Percentiles rank a stretch among this genome's conserved stretches.
These are phyloP conservation scores for Drosophila nannoptera DNA, from an alignment of 1,140 invertebrate species.

Conservation along the genomic window DNA sequence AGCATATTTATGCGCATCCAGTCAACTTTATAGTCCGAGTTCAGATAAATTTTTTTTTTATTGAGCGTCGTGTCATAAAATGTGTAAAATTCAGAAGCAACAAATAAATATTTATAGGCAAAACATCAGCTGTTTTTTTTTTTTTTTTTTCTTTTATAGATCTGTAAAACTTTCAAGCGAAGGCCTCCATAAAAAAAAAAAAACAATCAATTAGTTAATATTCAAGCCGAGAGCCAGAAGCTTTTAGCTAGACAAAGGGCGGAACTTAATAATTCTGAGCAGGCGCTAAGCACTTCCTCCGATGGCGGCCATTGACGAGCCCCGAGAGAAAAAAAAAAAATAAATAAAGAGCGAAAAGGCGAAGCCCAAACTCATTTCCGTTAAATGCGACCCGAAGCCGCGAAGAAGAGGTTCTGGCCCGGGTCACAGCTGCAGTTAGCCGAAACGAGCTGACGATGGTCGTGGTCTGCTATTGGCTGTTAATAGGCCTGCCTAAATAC, in stretches of 20 bases:
- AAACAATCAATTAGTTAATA: constrained; percentile 29
- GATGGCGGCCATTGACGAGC: constrained; percentile 18
- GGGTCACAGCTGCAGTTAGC: background rate
- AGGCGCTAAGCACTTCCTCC: constrained; percentile 60
- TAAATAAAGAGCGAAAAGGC: too few relatives aligned
- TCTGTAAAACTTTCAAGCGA: background rate
- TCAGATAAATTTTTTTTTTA: background rate
- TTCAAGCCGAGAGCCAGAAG: constrained; percentile 5
- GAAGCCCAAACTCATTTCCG: constrained; percentile 62
- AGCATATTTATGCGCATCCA: background rate
- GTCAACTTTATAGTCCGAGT: background rate
- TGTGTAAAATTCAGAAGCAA: constrained; percentile 3
- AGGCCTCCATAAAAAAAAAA: background rate
- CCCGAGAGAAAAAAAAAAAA: constrained; percentile 51
- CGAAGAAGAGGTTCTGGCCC: background rate
- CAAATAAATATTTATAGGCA: background rate
- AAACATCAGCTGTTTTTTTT: constrained; percentile 2
- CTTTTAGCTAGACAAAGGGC: constrained; percentile 47
- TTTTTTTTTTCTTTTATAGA: background rate
- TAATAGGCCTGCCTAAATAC: background rate
- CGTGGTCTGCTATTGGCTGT: background rate
- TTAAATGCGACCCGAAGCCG: constrained; percentile 3
- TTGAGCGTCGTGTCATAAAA: background rate
- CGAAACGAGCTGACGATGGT: background rate
- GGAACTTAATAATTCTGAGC: constrained; percentile 63